phyloP scores from a whole-genome alignment of 2,113 vertebrate species.

The Callipepla californica region DNA sequence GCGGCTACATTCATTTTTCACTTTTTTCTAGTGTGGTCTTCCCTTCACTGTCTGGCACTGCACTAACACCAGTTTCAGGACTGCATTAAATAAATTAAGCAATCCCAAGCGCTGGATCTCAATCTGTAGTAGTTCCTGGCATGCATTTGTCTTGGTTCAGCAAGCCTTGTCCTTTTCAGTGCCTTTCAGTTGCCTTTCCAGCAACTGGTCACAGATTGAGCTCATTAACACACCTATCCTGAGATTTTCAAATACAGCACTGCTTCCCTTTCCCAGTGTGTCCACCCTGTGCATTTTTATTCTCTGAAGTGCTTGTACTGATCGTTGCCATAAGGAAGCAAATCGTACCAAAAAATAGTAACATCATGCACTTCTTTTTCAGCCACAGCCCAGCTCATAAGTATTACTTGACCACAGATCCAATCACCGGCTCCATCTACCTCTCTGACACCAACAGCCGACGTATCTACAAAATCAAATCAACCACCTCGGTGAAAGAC shows the following conservation, averaged over 20 bases:
- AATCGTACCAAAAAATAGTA: not conserved
- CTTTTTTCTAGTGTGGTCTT: not conserved
- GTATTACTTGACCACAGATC: conserved; percentile 95
- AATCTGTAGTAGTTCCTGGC: not conserved
- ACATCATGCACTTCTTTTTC: conserved; percentile 58
- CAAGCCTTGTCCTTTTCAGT: not conserved
- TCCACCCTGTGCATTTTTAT: not conserved
- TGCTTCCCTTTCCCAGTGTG: conserved; percentile 29
- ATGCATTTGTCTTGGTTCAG: not conserved
- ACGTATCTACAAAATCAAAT: conserved; percentile 94
- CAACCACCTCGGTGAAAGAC: conserved; percentile 88
- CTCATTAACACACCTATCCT: not conserved
- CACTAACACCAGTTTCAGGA: not conserved
- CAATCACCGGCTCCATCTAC: conserved; percentile 90
- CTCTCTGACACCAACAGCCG: conserved; percentile 97
- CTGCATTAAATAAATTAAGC: not conserved
- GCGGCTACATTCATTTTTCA: not conserved
- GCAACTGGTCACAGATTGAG: not conserved
- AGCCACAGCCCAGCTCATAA: conserved; percentile 97
- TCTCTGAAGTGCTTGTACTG: not conserved
- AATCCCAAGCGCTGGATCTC: not conserved
- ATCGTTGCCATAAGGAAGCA: not conserved
- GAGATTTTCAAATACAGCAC: not conserved
- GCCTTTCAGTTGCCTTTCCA: not conserved
- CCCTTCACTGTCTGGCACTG: conserved; percentile 19